Evolutionary conservation across 2,888 invertebrate genomes (phyloP), one percentile per base, ranked within the genome.

Genomic region (Panzeria rudis): DNA sequence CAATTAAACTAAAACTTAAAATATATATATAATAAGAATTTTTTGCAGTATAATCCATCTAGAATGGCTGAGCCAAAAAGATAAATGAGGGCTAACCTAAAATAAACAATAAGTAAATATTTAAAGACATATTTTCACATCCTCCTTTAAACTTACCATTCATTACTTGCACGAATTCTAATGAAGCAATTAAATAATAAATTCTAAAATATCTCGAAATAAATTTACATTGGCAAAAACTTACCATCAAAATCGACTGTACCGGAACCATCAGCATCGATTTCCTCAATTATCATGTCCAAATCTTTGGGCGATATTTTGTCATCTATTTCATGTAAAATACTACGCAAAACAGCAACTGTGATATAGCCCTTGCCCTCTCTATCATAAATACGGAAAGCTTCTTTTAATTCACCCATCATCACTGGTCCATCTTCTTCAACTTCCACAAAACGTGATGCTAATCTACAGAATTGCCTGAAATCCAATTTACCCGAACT

Each of bases 241-340:
- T 86, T 61, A 98, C 98, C 98, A 93, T 99, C 98, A 94, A 98
- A 99, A 93, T 99, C 99, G 82, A 99, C 98, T 32, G 98, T 99
- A 88, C 99, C 99, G 2, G 98, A 98, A 76, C 98, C 98, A 92
- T 98, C 98, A 88, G 97, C 95, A 88, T 93, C 93, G 92, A 98
- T 98, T 93, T 98, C 98, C 84, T 97, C 96, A 92, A 99, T 98
- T 96, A 99, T 98, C 93, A 95, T 96, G 89, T 98, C 97, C 90
- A 98, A 93, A 90, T 98, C 98, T 86, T 97, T 96, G 71, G 96
- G 95, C 1, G 97, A 95, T 77, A 98, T 93, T 88, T 98, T 98
- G 89, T 98, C 98, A 91, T 98, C 98, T 73, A 99, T 93, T 92
- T 98, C 98, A 89, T 95, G 96, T 87, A 99, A 95, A 93, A 99